Evolutionary conservation across 2,888 invertebrate species (phyloP), one percentile per base, ranked within the genome.

Genomic region (Noctuana brunneofusca): DNA sequence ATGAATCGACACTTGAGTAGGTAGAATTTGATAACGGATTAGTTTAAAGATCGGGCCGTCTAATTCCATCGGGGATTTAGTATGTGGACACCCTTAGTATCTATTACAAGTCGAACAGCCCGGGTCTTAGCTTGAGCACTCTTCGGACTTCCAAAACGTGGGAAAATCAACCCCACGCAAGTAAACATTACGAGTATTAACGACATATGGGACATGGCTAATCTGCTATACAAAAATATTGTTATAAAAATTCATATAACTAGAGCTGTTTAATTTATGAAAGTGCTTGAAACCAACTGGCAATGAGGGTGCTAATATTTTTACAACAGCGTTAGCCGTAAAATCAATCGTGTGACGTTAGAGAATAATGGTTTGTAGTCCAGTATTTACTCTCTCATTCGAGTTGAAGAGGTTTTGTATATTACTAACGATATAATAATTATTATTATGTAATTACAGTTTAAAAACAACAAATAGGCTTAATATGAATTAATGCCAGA

Each of bases 11-110:
- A 32, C 32, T 32, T 32, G n/a, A n/a, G 27, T 27, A 27, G 3
- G 16, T n/a, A 12, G 27, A 14, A 32, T 59, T 59, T n/a, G 43
- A 16, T 52, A 52, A 41, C 52, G 43, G 52, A 59, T 38, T 22
- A 52, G 43, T 41, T 41, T 52, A 52, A 52, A 20, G 43, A 43
- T 43, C 14, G 43, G 53, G 41, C 43, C 38, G 24, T 18, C 18
- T 50, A 27, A 58, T 50, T 35, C 50, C 59, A 53, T 32, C 8
- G 24, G 22, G 18, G 46, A 35, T 43, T 53, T 53, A 9, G 9
- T 14, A 46, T 1, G 46, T 20, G 11, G 16, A 16, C 43, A 43
- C n/a, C 35, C 14, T 38, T 38, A 38, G 38, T 53, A 32, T 54
- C 53, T 32, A 53, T 53, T 53, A 46, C 59, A 46, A 30, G 38